Evolutionary conservation across 2,888 invertebrate genomes (phyloP), one percentile per base, ranked within the genome.

Genomic region (Oligia latruncula): DNA sequence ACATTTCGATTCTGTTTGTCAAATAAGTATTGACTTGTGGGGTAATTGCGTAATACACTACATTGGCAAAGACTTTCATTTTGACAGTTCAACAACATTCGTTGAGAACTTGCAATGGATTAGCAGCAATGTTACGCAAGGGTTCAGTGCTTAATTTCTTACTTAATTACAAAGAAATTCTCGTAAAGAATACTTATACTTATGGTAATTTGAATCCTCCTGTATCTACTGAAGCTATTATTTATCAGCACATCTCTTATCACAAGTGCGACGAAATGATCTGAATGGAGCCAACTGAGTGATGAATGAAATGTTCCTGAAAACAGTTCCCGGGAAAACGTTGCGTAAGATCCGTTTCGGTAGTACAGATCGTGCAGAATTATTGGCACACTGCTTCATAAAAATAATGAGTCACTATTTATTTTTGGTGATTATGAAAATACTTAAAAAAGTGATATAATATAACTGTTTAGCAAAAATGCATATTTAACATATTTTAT

Each of bases 251-350:
- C 40, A 58, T 29, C 72, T 81, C n/a, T 9, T 62, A 81, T 55
- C 74, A 20, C 52, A n/a, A 81, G 75, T 65, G 71, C 77, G 29
- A 64, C 67, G 78, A 64, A 73, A 58, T 66, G 67, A 75, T 82
- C 67, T 90, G 89, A 91, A 91, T 90, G 89, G 84, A 88, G 81
- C 87, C 86, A 88, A 82, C 76, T 84, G 76, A 83, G 87, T 91
- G 90, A 90, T 93, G 93, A 92, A 92, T 92, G 92, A 92, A 91
- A 77, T 87, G 86, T 82, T 89, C 87, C 88, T 83, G 85, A 80
- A 85, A 77, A 79, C 80, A 82, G 80, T 92, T 92, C 92, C 88
- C 87, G 82, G 89, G 89, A 92, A 88, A 81, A 72, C 62, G 77
- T 92, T 91, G 90, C 87, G 89, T 83, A 92, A 92, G 89, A 85